Base-by-base conservation (phyloP, 2,888 invertebrate genomes). In the Drosophila quinaria region DNA sequence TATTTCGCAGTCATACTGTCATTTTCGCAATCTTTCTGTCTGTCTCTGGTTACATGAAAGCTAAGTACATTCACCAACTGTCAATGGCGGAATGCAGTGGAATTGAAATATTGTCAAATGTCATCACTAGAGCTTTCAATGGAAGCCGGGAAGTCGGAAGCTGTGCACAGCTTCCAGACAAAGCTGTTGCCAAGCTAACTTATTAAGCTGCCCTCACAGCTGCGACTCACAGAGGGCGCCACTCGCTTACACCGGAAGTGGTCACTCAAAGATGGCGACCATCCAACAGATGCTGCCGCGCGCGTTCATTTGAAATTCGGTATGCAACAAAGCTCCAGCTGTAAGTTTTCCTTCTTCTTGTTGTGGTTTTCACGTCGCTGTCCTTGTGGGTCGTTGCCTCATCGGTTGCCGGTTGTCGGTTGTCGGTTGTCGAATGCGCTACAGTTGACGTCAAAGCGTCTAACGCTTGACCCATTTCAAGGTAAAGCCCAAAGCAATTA, bases 121-220 rank as follows among this genome's bases (percentile, higher is more conserved):
- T 46, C 71, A 54, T 17, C 55, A 51, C 54, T 47, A 59, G 42
- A 75, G 79, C 62, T 67, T 63, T 65, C 13, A 37, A 25, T 71
- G 86, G 84, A 25, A 37, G 11, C 25, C 25, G 29, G 19, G 10
- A 72, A 73, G 54, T 63, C 74, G 81, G 83, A 83, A 83, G 87
- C 87, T 90, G 87, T 49, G 63, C 58, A 10, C 77, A 80, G 80
- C 74, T 69, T 87, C 87, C 87, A 70, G 39, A n/a, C 11, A 51
- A 50, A 73, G 70, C 74, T 69, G 41, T 22, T 37, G 35, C 3
- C 39, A 51, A 39, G 37, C 60, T 25, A n/a, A 37, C n/a, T n/a
- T 8, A 17, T n/a, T 4, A n/a, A 35, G 22, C 42, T 52, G 54
- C 19, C 37, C 9, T n/a, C n/a, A n/a, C n/a, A 17, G 9, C 10